A percentile compares a stretch with the other conserved stretches of the same genome.
Evolutionary conservation across 2,888 invertebrate species (phyloP).

Genomic region (Drosophila mettleri): DNA sequence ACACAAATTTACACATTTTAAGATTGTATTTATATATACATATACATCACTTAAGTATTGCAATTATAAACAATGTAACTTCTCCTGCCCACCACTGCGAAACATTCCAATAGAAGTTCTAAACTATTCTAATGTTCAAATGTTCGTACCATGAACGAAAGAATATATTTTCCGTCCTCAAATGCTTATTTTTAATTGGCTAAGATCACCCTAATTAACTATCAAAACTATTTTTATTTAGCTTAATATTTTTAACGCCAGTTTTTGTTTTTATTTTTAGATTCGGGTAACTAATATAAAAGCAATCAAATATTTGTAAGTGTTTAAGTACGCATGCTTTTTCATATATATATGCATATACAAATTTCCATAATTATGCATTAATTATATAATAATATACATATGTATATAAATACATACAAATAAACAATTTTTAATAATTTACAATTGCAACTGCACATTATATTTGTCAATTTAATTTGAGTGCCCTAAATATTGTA

Average conservation of each 20-base stretch:
- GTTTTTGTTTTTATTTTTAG: conserved; percentile 16
- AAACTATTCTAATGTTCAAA: conserved; percentile 25
- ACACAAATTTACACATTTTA: conserved; percentile 13
- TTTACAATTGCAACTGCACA: conserved; percentile 2
- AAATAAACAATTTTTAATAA: conserved; percentile 42
- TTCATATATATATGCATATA: conserved; percentile 19
- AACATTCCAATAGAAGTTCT: conserved; percentile 17
- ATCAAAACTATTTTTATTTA: not conserved
- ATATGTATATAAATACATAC: conserved; percentile 44
- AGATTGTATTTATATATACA: conserved; percentile 11
- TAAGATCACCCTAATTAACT: not conserved
- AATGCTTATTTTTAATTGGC: conserved; percentile 15
- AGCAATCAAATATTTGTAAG: conserved; percentile 22
- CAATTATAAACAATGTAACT: conserved; percentile 4
- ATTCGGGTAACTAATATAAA: conserved; percentile 7
- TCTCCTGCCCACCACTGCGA: conserved; percentile 16
- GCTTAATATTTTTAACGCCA: conserved; percentile 4
- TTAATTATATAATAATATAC: conserved; percentile 7
- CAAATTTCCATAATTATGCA: conserved; percentile 6
- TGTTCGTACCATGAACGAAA: conserved; percentile 9
- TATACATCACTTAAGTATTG: not conserved
- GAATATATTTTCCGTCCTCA: conserved; percentile 46
- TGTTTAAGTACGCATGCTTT: conserved; percentile 20
- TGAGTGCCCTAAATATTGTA: not conserved
- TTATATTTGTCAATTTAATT: not conserved